These are phyloP conservation scores for Pristionchus arcanus DNA, from an alignment of 2,888 invertebrate species.

Conservation along the genomic window DNA sequence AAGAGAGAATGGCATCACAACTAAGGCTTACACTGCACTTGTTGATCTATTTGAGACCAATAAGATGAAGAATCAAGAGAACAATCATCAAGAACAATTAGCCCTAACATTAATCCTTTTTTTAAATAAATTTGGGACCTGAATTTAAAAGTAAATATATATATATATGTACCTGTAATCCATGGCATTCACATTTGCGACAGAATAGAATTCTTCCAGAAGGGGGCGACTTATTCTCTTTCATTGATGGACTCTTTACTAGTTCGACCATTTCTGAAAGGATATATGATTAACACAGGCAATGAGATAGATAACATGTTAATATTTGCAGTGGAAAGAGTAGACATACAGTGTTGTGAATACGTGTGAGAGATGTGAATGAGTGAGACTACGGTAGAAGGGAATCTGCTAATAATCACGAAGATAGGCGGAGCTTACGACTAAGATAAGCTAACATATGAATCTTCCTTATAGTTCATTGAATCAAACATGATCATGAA, in stretches of 20 bases:
- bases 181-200: slow-evolving; percentile 52
- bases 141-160: no score
- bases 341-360: background rate
- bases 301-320: background rate
- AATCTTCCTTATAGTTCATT: background rate
- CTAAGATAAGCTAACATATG: background rate
- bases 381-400: background rate
- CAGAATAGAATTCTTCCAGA: slow-evolving; percentile 40
- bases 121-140: no score
- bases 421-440: background rate
- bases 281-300: background rate
- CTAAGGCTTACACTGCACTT: no score
- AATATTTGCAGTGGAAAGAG: background rate
- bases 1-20: no score
- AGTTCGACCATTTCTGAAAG: no score
- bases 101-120: no score
- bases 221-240: slow-evolving; percentile 40
- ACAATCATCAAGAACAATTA: no score
- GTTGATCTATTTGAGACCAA: background rate
- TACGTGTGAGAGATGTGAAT: background rate
- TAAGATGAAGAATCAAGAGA: background rate
- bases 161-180: background rate
- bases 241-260: background rate
- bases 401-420: background rate
- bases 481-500: background rate